phyloP scores from a whole-genome alignment of 2,113 vertebrate species.

The Pseudorectes ferrugineus region DNA sequence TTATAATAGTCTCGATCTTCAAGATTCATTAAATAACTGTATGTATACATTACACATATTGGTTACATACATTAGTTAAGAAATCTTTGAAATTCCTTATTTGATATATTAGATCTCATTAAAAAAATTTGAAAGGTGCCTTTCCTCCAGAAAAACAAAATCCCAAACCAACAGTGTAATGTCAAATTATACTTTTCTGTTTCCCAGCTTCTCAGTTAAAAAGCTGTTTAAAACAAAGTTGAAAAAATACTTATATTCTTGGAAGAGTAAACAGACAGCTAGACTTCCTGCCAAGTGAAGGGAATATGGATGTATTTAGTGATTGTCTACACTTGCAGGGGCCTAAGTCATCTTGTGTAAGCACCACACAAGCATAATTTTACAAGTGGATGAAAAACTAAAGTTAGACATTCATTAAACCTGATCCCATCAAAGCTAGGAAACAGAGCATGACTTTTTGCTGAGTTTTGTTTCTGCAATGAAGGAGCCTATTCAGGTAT shows the following conservation, averaged over 20 bases:
- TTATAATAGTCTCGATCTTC: neutral
- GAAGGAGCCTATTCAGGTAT: neutral
- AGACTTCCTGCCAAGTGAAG: neutral
- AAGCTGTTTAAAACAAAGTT: neutral
- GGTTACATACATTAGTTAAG: neutral
- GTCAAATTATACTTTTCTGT: neutral
- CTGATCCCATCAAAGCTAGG: neutral
- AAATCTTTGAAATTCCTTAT: neutral
- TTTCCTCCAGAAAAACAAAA: neutral
- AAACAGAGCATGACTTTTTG: neutral
- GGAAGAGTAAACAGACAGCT: neutral
- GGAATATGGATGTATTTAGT: neutral
- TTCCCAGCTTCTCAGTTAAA: neutral
- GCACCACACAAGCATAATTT: neutral
- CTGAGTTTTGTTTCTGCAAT: neutral
- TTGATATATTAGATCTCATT: neutral
- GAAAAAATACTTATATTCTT: neutral
- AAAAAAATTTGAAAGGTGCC: neutral
- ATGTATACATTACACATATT: neutral
- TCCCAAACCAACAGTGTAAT: neutral
- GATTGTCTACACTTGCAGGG: neutral
- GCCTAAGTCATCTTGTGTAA: neutral
- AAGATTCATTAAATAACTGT: neutral
- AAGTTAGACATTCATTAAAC: neutral
- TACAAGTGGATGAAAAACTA: neutral